Evolutionary conservation across 2,888 invertebrate species (phyloP).

Genomic region (Melieria crassipennis): DNA sequence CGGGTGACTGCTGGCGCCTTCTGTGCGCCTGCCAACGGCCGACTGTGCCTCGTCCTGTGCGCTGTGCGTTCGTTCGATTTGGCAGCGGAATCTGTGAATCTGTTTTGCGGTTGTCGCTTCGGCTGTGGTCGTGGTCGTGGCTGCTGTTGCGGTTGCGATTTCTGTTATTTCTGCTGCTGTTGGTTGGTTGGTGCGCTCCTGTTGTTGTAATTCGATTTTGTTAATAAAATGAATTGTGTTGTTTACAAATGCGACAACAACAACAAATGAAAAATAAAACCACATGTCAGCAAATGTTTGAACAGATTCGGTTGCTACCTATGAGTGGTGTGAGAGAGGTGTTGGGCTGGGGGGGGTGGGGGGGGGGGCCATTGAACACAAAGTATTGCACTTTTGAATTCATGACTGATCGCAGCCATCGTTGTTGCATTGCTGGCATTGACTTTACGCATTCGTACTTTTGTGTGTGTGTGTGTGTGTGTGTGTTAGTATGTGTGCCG

Average conservation of each 20-base stretch:
- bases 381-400: no score
- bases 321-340: background rate
- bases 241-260: conserved; percentile 22
- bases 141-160: background rate
- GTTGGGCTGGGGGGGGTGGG: background rate
- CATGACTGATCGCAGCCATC: no score
- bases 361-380: background rate
- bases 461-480: no score
- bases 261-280: background rate
- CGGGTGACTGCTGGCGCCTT: conserved; percentile 47
- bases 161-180: background rate
- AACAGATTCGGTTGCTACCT: background rate
- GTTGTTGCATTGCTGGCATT: no score
- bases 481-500: no score
- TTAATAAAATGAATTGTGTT: conserved; percentile 28
- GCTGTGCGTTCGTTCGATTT: no score
- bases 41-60: no score
- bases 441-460: no score
- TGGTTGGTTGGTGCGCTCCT: conserved; percentile 37
- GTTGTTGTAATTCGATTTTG: conserved; percentile 41
- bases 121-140: background rate
- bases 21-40: conserved; percentile 15
- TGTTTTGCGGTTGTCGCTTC: background rate
- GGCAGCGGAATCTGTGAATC: background rate
- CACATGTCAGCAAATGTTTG: conserved; percentile 2